Evolutionary conservation across 2,888 invertebrate species (phyloP), one percentile per base, ranked within the genome.

Genomic region (Rhopalosiphum nymphaeae): DNA sequence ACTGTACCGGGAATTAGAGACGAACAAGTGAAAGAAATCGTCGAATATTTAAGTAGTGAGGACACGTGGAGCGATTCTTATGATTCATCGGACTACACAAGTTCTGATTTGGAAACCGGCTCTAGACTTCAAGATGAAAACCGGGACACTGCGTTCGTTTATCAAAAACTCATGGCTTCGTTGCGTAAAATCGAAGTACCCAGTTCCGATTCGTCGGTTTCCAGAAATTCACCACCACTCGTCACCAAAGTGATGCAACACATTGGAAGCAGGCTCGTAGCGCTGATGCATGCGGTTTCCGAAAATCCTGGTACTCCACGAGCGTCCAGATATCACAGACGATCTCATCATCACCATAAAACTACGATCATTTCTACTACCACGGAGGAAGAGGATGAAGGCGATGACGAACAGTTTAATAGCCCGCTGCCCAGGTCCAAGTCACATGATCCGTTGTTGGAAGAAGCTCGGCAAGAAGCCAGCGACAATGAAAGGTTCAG

Each of bases 31-130:
- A 97, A 98, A 46, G 98, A 98, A 96, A 98, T 98, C 94, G 98
- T 99, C 0, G 98, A 98, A 96, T 98, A 98, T 96, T 96, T 98
- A 95, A 98, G 98, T 95, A 98, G 98, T 95, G 98, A 98, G 95
- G 98, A 98, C 95, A 98, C 98, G 9, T 98, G 98, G 98, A 98
- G 98, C 95, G 98, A 98, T 96, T 98, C 98, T 0, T 98, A 98
- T 95, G 98, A 98, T 96, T 98, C 98, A 7, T 98, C 98, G 0
- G 98, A 98, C 96, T 98, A 98, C 95, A 98, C 98, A 3, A 98
- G 98, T 95, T 98, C 98, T 0, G 98, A 98, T 96, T 96, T 98
- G 92, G 98, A 98, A 95, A 97, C 97, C 13, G 95, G 96, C 25
- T 96, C 96, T n/a, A 96, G 96, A 26, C 97, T 91, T 5, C 91